A percentile compares a stretch with the other conserved stretches of the same genome.
These are phyloP conservation scores for Carabus problematicus DNA, from an alignment of 2,888 invertebrate species.

Conservation along the genomic window DNA sequence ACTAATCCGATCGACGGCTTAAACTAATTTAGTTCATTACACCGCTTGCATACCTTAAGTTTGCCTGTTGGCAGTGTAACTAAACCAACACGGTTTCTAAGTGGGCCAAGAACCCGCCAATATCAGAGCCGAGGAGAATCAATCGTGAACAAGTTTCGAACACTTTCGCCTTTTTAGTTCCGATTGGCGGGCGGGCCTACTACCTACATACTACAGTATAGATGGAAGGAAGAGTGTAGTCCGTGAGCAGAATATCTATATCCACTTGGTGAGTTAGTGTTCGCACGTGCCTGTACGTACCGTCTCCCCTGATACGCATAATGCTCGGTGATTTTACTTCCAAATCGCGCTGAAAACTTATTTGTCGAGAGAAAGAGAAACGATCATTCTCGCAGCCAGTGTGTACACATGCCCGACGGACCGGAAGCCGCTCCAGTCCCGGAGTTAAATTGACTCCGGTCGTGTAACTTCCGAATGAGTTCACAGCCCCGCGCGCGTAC, in stretches of 20 bases:
- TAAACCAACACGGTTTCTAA: slow-evolving; percentile 5
- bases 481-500: slow-evolving; percentile 1
- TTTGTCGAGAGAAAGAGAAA: background rate
- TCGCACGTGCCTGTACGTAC: background rate
- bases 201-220: slow-evolving; percentile 9
- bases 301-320: background rate
- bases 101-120: background rate
- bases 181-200: background rate
- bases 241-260: slow-evolving; percentile 14
- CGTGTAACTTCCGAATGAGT: slow-evolving; percentile 18
- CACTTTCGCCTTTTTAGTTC: slow-evolving; percentile 9
- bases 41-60: slow-evolving; percentile 7
- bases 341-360: slow-evolving; percentile 3
- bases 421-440: slow-evolving; percentile 1
- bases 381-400: background rate
- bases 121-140: background rate
- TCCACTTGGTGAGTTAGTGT: background rate
- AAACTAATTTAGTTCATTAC: slow-evolving; percentile 13
- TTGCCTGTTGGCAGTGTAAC: background rate
- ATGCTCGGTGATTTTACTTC: slow-evolving; percentile 10
- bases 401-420: background rate
- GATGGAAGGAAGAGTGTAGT: background rate
- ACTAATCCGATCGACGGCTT: slow-evolving; percentile 8
- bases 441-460: slow-evolving; percentile 12
- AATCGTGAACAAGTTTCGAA: slow-evolving; percentile 3